A percentile compares a stretch with the other conserved stretches of the same genome.
Conservation (phyloP, 1,140 invertebrate genomes). For the Vollenhovia emeryi region DNA sequence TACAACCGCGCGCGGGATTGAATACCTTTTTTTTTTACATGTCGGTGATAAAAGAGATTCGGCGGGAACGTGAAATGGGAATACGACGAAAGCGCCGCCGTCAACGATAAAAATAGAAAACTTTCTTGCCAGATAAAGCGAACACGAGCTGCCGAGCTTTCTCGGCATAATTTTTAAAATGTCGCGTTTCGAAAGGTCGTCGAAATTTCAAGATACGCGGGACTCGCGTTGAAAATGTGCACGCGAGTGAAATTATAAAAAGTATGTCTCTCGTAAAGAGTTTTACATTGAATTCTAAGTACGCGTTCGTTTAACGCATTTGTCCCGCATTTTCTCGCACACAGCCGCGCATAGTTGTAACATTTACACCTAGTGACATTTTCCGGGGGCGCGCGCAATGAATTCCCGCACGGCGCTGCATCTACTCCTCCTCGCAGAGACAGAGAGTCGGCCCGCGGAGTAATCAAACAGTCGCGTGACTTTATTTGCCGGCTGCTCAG, state of each 20-base stretch:
- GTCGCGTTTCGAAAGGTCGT: conserved; percentile 49
- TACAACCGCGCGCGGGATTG: background rate
- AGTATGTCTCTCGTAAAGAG: background rate
- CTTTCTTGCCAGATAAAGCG: conserved; percentile 42
- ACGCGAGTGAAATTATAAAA: conserved; percentile 48
- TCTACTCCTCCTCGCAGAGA: background rate
- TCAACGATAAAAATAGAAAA: conserved; percentile 39
- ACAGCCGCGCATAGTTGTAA: background rate
- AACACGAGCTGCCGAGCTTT: conserved; percentile 59
- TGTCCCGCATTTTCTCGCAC: background rate
- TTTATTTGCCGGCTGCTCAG: conserved; percentile 57
- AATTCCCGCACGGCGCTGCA: background rate
- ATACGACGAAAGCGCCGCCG: conserved; percentile 10
- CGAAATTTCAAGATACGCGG: conserved; percentile 26
- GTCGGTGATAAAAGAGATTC: conserved; percentile 13
- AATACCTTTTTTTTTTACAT: conserved; percentile 48
- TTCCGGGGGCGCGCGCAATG: conserved; percentile 11
- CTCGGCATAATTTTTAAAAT: conserved; percentile 46
- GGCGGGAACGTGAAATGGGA: conserved; percentile 11
- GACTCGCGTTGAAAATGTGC: conserved; percentile 21
- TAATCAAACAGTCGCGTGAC: conserved; percentile 68
- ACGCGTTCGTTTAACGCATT: conserved; percentile 1
- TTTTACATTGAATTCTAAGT: conserved; percentile 12
- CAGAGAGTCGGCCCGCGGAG: conserved; percentile 20
- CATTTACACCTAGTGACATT: conserved; percentile 30